These are phyloP conservation scores for Hyalella azteca DNA, from an alignment of 2,888 invertebrate genomes.

Conservation along the genomic window DNA sequence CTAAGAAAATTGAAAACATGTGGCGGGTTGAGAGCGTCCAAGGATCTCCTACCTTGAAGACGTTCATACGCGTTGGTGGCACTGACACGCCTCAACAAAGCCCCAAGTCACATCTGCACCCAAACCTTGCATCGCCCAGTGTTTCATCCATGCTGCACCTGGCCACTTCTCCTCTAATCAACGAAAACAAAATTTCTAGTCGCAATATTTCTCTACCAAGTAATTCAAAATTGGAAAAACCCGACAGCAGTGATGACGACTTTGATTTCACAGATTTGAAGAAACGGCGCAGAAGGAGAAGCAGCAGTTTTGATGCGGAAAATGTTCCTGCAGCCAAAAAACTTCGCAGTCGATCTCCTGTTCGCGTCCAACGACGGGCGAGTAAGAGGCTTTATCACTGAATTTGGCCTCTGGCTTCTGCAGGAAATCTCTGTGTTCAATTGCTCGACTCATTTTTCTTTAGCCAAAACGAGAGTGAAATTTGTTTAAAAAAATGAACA, in stretches of 20 bases:
- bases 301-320: background rate
- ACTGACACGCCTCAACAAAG: no score
- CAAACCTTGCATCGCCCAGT: conserved; percentile 39
- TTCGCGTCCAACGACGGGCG: background rate
- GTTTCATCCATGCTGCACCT: conserved; percentile 43
- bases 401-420: no score
- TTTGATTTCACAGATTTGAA: no score
- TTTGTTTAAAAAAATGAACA: no score
- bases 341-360: background rate
- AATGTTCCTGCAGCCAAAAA: background rate
- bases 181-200: background rate
- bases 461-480: no score
- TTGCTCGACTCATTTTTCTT: no score
- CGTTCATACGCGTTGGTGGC: conserved; percentile 40
- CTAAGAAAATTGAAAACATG: background rate
- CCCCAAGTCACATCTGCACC: background rate
- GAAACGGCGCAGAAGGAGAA: background rate
- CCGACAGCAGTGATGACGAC: no score
- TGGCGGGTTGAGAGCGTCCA: conserved; percentile 43
- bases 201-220: no score
- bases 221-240: no score
- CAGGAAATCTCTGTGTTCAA: no score
- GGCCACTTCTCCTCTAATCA: conserved; percentile 46
- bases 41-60: conserved; percentile 49
- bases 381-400: background rate